Evolutionary conservation across 2,888 invertebrate genomes (phyloP).

Genomic region (Cantharis flavilabris): DNA sequence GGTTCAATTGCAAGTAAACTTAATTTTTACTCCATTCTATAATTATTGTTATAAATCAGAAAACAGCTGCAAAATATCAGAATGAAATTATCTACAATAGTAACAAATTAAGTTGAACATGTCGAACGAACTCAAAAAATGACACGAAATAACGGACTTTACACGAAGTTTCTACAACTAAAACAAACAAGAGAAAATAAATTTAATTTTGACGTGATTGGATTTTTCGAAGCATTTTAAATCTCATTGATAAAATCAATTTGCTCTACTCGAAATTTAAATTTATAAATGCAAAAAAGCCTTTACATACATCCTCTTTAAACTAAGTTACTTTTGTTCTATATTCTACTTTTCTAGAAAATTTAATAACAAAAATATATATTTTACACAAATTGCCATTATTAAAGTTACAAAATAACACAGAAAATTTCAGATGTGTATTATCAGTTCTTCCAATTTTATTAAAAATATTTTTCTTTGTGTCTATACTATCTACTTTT

Average conservation of each 20-base stretch:
- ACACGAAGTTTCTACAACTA: conserved; percentile 30
- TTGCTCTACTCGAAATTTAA: conserved; percentile 24
- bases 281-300: conserved; percentile 26
- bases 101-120: neutral
- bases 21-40: neutral
- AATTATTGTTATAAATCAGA: neutral
- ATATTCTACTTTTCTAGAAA: neutral
- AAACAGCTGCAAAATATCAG: neutral
- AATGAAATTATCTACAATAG: neutral
- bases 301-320: conserved; percentile 25
- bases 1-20: neutral
- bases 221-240: conserved; percentile 44
- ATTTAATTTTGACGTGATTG: conserved; percentile 43
- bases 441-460: neutral
- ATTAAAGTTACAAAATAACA: neutral
- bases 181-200: conserved; percentile 35
- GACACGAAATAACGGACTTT: conserved; percentile 33
- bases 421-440: neutral
- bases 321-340: conserved; percentile 13
- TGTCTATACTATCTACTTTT: neutral
- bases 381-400: neutral
- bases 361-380: neutral
- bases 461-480: neutral
- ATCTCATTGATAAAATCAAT: conserved; percentile 44
- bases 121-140: conserved; percentile 7